phyloP scores from a whole-genome alignment of 1,140 invertebrate species.

The Venustaconcha ellipsiformis region DNA sequence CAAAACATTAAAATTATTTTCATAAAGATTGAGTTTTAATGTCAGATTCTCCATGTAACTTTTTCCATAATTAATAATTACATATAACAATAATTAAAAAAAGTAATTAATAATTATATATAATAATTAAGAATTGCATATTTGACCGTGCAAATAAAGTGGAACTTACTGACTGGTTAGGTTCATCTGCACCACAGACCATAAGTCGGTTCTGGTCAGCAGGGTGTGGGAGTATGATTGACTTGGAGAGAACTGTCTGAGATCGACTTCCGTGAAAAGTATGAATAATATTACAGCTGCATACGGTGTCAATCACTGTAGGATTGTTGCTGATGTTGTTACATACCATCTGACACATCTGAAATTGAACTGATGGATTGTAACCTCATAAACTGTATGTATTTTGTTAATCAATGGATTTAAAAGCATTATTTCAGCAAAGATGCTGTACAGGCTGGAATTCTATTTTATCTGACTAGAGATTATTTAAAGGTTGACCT shows the following conservation, averaged over 20 bases:
- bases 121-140: not conserved
- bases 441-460: too few relatives aligned
- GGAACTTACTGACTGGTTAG: constrained; percentile 56
- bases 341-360: constrained; percentile 57
- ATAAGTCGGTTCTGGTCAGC: constrained; percentile 64
- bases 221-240: constrained; percentile 73
- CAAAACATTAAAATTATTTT: not conserved
- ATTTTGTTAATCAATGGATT: too few relatives aligned
- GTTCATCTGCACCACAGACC: constrained; percentile 72
- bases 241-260: constrained; percentile 76
- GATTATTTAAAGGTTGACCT: too few relatives aligned
- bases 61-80: not conserved
- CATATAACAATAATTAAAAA: not conserved
- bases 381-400: too few relatives aligned
- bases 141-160: not conserved
- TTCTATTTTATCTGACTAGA: too few relatives aligned
- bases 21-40: not conserved
- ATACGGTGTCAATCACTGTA: constrained; percentile 31
- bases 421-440: too few relatives aligned
- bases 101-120: too few relatives aligned
- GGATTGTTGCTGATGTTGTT: constrained; percentile 31
- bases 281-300: constrained; percentile 73
- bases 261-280: constrained; percentile 75
- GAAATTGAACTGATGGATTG: not conserved
- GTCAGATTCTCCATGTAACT: not conserved